Percentiles rank a stretch among this genome's conserved stretches.
These are phyloP conservation scores for Tachystola acroxantha DNA, from an alignment of 2,888 invertebrate species.

Conservation along the genomic window DNA sequence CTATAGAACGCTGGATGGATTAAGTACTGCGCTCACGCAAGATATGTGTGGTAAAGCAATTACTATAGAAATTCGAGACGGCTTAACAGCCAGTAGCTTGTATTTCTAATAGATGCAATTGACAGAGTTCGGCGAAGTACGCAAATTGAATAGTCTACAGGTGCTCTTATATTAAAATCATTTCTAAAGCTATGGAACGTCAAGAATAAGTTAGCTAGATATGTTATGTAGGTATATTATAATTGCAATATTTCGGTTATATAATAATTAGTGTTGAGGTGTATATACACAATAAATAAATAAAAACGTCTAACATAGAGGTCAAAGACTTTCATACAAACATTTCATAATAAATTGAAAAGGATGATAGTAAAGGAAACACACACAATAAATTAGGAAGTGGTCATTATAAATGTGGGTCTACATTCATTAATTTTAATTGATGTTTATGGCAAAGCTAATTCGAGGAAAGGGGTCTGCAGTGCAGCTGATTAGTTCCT, in stretches of 20 bases:
- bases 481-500: neutral
- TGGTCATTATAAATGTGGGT: slow-evolving; percentile 50
- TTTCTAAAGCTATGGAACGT: too few species aligned
- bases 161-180: too few species aligned
- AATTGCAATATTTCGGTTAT: neutral
- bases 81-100: slow-evolving; percentile 11
- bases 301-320: too few species aligned
- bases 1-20: slow-evolving; percentile 17
- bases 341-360: too few species aligned
- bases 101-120: slow-evolving; percentile 13
- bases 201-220: too few species aligned
- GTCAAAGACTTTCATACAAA: too few species aligned
- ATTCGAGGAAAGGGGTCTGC: slow-evolving; percentile 29
- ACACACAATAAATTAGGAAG: slow-evolving; percentile 31
- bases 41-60: slow-evolving; percentile 17
- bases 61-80: slow-evolving; percentile 13
- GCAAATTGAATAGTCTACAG: slow-evolving; percentile 4
- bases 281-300: too few species aligned
- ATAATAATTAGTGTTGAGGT: neutral
- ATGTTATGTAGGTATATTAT: neutral
- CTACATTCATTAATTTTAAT: slow-evolving; percentile 51
- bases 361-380: slow-evolving; percentile 33
- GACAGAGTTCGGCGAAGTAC: slow-evolving; percentile 9
- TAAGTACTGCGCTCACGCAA: slow-evolving; percentile 19
- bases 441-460: slow-evolving; percentile 45